A percentile compares a stretch with the other conserved stretches of the same genome.
Conservation (phyloP, 2,113 vertebrate species). For the Triplophysa siluroides region DNA sequence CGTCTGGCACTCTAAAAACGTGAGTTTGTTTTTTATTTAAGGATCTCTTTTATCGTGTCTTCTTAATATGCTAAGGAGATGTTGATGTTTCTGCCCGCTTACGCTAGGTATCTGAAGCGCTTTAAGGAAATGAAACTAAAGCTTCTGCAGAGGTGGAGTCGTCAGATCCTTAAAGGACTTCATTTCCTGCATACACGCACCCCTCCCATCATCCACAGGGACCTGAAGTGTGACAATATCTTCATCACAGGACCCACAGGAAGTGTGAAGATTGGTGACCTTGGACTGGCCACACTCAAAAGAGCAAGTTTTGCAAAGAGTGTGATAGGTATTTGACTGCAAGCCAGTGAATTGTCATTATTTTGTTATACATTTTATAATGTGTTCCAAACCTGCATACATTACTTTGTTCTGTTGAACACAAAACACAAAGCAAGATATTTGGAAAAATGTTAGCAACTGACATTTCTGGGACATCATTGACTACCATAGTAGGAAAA, state of each 20-base stretch:
- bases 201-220: slow-evolving; percentile 95
- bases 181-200: slow-evolving; percentile 95
- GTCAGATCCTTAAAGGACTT: slow-evolving; percentile 93
- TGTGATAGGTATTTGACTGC: slow-evolving; percentile 82
- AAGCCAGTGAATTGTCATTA: neutral
- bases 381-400: neutral
- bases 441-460: too few species aligned
- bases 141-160: slow-evolving; percentile 96
- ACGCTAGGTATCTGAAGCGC: slow-evolving; percentile 90
- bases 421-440: too few species aligned
- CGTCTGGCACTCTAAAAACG: slow-evolving; percentile 97
- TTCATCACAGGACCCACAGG: slow-evolving; percentile 97
- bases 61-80: neutral
- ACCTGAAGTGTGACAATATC: slow-evolving; percentile 98
- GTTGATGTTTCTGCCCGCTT: slow-evolving; percentile 3
- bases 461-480: too few species aligned
- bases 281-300: slow-evolving; percentile 95
- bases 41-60: neutral
- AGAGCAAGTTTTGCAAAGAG: slow-evolving; percentile 98
- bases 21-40: slow-evolving; percentile 69
- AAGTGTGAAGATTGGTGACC: slow-evolving; percentile 95
- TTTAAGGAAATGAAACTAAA: slow-evolving; percentile 98
- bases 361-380: neutral
- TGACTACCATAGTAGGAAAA: too few species aligned
- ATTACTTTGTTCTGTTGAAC: too few species aligned